Evolutionary conservation across 2,888 invertebrate species (phyloP).

Genomic region (Lasioglossum lativentre): DNA sequence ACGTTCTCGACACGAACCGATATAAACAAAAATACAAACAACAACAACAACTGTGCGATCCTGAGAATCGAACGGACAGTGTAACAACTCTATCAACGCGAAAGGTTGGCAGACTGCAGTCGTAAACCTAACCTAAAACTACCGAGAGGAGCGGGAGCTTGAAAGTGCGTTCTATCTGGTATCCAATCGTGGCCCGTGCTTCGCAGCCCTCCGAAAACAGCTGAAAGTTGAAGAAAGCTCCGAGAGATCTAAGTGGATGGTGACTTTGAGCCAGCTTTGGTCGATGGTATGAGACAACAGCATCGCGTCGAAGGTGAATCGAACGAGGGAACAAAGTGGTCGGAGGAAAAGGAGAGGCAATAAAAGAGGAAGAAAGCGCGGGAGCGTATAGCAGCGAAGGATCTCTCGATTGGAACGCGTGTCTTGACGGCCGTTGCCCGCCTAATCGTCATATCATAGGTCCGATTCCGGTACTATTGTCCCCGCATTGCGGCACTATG

Average conservation of each 20-base stretch:
- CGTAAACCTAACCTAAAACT: conserved; percentile 31
- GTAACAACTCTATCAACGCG: not conserved
- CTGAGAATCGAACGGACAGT: not conserved
- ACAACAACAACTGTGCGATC: not conserved
- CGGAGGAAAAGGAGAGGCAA: conserved; percentile 33
- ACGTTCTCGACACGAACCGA: not conserved
- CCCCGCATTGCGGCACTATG: conserved; percentile 73
- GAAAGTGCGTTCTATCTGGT: conserved; percentile 14
- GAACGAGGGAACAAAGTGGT: not conserved
- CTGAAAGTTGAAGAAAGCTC: not conserved
- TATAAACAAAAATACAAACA: conserved; percentile 1
- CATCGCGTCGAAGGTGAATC: not conserved
- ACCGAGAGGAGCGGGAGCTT: not conserved
- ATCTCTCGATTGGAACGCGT: not conserved
- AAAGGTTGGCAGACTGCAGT: not conserved
- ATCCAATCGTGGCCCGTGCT: conserved; percentile 34
- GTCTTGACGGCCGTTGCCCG: not conserved
- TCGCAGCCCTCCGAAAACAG: not conserved
- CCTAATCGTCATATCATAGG: conserved; percentile 16
- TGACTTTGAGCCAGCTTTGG: not conserved
- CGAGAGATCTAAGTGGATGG: not conserved
- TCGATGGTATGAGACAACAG: conserved; percentile 35
- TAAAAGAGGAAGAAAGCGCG: not conserved
- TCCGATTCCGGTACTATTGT: conserved; percentile 46
- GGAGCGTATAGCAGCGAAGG: not conserved